phyloP scores from a whole-genome alignment of 1,140 invertebrate genomes.

The Brachionus rubens region DNA sequence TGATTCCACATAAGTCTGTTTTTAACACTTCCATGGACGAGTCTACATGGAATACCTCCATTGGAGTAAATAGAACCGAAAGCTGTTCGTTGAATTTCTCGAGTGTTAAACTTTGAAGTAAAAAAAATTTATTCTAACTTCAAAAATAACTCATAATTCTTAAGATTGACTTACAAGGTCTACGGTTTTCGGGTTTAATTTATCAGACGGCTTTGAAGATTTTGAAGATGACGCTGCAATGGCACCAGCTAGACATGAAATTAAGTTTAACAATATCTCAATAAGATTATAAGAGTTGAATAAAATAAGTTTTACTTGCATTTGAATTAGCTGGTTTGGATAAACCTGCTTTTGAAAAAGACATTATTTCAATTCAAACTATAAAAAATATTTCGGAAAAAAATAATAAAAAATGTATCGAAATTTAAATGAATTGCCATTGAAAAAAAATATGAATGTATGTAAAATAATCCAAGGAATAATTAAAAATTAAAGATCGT shows the following conservation, averaged over 20 bases:
- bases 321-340: constrained; percentile 1
- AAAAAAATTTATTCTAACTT: too few species aligned
- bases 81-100: constrained; percentile 51
- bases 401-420: too few species aligned
- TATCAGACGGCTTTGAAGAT: constrained; percentile 53
- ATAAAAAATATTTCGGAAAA: too few species aligned
- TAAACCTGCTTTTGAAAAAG: constrained; percentile 17
- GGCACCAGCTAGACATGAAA: background rate
- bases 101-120: constrained; percentile 39
- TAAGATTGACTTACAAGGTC: constrained; percentile 55
- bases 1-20: constrained; percentile 57
- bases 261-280: background rate
- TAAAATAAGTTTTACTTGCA: background rate
- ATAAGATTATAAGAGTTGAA: too few species aligned
- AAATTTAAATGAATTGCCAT: too few species aligned
- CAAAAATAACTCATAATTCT: too few species aligned
- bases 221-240: constrained; percentile 1
- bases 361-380: constrained; percentile 2
- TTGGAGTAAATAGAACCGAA: constrained; percentile 57
- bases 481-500: constrained; percentile 30
- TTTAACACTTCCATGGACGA: constrained; percentile 60
- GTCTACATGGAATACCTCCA: constrained; percentile 57
- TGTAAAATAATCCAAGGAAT: constrained; percentile 6
- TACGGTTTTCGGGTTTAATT: constrained; percentile 58
- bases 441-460: constrained; percentile 23